Conservation (phyloP, 2,113 vertebrate genomes). For the Pogonocichla stellata region DNA sequence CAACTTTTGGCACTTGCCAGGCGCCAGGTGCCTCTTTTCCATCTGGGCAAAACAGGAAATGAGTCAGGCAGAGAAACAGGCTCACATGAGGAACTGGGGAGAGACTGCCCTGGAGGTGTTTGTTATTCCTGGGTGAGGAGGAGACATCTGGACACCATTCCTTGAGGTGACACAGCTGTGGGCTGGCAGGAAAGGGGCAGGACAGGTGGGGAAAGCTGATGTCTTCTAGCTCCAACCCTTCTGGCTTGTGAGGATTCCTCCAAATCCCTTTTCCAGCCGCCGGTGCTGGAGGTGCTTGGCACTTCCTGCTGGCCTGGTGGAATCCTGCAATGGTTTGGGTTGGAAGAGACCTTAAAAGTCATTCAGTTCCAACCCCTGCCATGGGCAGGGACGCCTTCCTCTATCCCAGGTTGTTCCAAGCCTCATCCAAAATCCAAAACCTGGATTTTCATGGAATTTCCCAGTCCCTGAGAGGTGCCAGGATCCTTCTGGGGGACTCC, state of each 20-base stretch:
- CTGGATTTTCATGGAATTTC: not conserved
- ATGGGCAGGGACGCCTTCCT: not conserved
- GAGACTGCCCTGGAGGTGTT: not conserved
- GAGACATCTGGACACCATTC: not conserved
- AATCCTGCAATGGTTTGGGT: not conserved
- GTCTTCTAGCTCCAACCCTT: not conserved
- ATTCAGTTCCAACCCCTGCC: not conserved
- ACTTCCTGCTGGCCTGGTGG: not conserved
- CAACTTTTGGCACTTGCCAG: not conserved
- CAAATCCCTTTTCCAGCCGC: not conserved
- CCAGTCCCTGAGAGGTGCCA: not conserved
- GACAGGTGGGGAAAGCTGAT: not conserved
- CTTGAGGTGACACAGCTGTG: not conserved
- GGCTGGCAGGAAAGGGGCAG: not conserved
- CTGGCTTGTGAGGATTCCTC: not conserved
- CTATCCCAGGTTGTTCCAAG: not conserved
- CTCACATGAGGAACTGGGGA: not conserved
- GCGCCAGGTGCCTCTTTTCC: conserved; percentile 1
- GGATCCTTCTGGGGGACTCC: not conserved
- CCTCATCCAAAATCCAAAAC: fast-evolving
- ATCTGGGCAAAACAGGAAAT: not conserved
- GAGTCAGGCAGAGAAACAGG: not conserved
- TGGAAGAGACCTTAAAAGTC: not conserved
- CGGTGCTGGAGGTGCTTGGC: not conserved
- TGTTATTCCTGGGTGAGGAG: not conserved